Evolutionary conservation across 2,797 vertebrate genomes (phyloP).

Genomic region (Tarsius wallacei): DNA sequence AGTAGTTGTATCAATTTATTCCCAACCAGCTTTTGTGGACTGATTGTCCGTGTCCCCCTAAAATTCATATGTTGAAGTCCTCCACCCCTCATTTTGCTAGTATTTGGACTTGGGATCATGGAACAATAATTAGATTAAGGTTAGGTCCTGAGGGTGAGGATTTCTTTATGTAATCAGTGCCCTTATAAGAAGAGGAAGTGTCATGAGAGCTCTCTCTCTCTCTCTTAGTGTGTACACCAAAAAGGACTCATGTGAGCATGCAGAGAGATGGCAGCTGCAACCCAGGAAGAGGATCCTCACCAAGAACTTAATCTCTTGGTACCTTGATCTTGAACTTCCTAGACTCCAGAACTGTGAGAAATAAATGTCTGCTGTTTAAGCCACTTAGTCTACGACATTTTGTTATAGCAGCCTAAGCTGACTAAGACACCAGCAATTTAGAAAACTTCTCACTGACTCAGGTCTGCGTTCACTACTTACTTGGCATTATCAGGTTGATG

Average conservation of each 20-base stretch:
- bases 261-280: neutral
- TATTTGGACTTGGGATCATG: neutral
- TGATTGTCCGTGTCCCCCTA: neutral
- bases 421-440: neutral
- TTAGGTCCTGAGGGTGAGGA: neutral
- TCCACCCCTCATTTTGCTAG: neutral
- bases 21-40: neutral
- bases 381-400: neutral
- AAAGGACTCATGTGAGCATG: neutral
- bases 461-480: neutral
- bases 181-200: neutral
- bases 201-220: neutral
- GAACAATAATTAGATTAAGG: neutral
- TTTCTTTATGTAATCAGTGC: neutral
- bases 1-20: neutral
- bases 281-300: neutral
- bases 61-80: neutral
- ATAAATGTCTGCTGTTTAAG: neutral
- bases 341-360: neutral
- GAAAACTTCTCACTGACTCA: neutral
- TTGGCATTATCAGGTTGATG: neutral
- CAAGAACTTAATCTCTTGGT: neutral
- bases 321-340: neutral
- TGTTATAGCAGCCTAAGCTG: neutral
- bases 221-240: neutral